Evolutionary conservation across 2,113 vertebrate genomes (phyloP).

Genomic region (Cyanistes caeruleus): DNA sequence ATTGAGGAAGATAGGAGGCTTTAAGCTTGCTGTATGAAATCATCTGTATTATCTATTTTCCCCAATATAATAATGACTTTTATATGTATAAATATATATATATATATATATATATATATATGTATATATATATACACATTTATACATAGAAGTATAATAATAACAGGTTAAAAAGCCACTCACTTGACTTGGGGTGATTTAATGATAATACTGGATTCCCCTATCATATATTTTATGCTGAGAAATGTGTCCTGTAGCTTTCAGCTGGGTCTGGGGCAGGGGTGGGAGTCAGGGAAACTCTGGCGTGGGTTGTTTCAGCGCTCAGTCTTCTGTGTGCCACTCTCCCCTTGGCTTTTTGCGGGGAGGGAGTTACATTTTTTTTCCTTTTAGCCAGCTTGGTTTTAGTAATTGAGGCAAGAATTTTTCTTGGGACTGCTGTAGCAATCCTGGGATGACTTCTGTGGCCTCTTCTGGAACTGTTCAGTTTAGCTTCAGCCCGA

Average conservation of each 20-base stretch:
- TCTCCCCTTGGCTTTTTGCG: rapidly evolving
- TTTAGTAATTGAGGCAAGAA: background rate
- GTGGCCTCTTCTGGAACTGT: background rate
- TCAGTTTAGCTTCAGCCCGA: rapidly evolving
- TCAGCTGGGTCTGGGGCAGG: rapidly evolving
- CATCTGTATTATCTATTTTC: background rate
- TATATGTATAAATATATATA: too few species aligned
- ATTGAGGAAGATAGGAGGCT: background rate
- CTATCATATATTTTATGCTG: background rate
- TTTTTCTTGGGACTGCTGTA: background rate
- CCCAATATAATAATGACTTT: background rate
- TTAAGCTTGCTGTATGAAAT: background rate
- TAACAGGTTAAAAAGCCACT: background rate
- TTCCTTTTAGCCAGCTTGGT: background rate
- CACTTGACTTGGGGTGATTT: background rate
- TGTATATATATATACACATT: too few species aligned
- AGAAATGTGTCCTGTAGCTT: background rate
- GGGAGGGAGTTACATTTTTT: background rate
- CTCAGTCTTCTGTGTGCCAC: background rate
- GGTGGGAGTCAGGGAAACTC: rapidly evolving
- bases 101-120: too few species aligned
- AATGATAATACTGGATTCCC: background rate
- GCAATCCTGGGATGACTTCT: background rate
- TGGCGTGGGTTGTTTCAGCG: rapidly evolving
- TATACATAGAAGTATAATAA: background rate